phyloP scores from a whole-genome alignment of 2,888 invertebrate species.

The Eristalis arbustorum region DNA sequence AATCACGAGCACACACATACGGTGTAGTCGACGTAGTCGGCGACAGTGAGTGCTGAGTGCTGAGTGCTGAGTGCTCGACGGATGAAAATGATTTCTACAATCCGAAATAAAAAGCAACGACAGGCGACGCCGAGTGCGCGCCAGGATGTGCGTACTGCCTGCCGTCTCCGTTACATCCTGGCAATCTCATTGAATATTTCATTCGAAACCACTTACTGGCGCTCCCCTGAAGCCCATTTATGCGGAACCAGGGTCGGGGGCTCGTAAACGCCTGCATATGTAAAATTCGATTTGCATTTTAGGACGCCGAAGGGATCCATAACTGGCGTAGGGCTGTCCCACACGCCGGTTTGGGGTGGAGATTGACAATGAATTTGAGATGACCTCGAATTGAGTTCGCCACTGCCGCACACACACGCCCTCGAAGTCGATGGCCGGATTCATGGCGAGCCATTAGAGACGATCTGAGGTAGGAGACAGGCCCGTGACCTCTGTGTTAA shows the following conservation, averaged over 20 bases:
- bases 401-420: neutral
- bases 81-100: constrained; percentile 26
- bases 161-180: constrained; percentile 19
- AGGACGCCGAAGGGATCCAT: constrained; percentile 57
- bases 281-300: constrained; percentile 69
- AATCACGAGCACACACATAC: neutral
- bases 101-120: constrained; percentile 47
- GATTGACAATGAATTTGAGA: constrained; percentile 69
- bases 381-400: constrained; percentile 54
- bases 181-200: constrained; percentile 66
- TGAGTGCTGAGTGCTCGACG: neutral
- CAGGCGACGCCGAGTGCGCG: constrained; percentile 34
- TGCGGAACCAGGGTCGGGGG: neutral
- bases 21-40: neutral
- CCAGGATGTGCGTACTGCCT: constrained; percentile 17
- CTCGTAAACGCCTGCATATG: constrained; percentile 43
- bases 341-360: constrained; percentile 1
- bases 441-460: constrained; percentile 36
- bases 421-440: neutral
- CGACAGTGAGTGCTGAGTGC: neutral
- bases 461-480: constrained; percentile 25
- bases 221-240: constrained; percentile 51
- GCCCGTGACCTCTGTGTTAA: constrained; percentile 14
- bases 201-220: constrained; percentile 48
- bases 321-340: constrained; percentile 49